These are phyloP conservation scores for Cariama cristata DNA, from an alignment of 2,113 vertebrate species.

Conservation along the genomic window DNA sequence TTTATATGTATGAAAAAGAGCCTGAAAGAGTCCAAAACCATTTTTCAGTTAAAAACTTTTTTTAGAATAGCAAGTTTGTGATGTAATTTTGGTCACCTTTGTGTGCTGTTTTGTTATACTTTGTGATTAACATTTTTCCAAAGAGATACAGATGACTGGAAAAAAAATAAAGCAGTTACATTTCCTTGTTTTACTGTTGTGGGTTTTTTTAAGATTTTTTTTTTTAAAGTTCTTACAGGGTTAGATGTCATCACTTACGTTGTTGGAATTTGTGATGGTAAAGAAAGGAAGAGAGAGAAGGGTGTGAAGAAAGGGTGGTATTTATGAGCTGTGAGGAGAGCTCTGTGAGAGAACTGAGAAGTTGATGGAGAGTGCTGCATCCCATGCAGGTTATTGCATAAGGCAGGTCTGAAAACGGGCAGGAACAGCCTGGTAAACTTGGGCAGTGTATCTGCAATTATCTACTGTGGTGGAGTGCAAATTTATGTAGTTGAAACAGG, in stretches of 20 bases:
- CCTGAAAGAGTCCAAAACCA: background rate
- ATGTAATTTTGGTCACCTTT: background rate
- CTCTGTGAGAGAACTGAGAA: background rate
- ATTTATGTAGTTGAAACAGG: background rate
- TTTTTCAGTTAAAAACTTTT: background rate
- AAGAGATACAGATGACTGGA: background rate
- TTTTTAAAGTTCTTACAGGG: background rate
- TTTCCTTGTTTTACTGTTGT: background rate
- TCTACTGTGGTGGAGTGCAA: background rate
- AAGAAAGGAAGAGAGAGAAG: background rate
- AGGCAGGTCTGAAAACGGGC: background rate
- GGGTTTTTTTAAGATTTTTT: background rate
- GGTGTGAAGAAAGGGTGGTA: background rate
- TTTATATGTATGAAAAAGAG: background rate
- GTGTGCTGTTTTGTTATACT: background rate
- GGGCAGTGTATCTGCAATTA: background rate
- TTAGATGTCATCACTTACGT: background rate
- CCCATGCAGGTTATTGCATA: background rate
- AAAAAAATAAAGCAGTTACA: background rate
- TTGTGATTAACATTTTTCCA: background rate
- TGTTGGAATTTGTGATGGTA: background rate
- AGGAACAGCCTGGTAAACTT: background rate
- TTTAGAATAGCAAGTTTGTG: background rate
- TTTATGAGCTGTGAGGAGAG: background rate
- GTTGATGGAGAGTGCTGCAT: constrained; percentile 3